A percentile compares a stretch with the other conserved stretches of the same genome.
These are phyloP conservation scores for Myoxocephalus aenaeus DNA, from an alignment of 2,797 vertebrate genomes.

Conservation along the genomic window DNA sequence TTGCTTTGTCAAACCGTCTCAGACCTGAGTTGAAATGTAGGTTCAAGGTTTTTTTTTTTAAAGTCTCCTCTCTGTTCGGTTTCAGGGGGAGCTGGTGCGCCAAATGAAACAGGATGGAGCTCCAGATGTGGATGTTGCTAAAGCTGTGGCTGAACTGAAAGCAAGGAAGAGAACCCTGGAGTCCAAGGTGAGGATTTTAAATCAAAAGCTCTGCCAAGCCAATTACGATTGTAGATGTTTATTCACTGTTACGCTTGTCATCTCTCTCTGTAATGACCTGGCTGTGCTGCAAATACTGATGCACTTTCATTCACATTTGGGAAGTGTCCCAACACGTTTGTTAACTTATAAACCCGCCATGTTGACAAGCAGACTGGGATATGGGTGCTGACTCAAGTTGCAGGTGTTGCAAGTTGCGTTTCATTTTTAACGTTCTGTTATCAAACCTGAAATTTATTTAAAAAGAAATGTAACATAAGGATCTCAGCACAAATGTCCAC, in stretches of 20 bases:
- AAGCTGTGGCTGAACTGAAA: slow-evolving; percentile 97
- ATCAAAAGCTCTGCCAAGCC: background rate
- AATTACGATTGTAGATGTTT: background rate
- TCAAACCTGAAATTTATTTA: background rate
- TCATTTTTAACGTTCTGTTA: fast-evolving
- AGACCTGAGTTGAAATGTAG: background rate
- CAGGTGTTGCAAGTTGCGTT: background rate
- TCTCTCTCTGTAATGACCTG: background rate
- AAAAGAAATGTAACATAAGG: background rate
- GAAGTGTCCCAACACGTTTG: background rate
- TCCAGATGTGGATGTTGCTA: slow-evolving; percentile 93
- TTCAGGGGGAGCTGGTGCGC: slow-evolving; percentile 94
- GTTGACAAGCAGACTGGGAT: background rate
- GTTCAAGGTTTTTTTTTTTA: background rate
- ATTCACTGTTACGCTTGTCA: background rate
- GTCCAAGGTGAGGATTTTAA: slow-evolving; percentile 86
- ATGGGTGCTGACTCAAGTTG: too few relatives aligned
- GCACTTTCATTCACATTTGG: background rate
- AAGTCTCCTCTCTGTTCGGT: slow-evolving; percentile 18
- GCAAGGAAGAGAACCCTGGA: slow-evolving; percentile 93
- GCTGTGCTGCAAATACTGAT: background rate
- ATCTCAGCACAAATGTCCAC: background rate
- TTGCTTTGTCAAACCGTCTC: background rate
- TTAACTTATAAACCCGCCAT: background rate
- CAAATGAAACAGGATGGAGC: slow-evolving; percentile 93